Evolutionary conservation across 2,113 vertebrate genomes (phyloP), one percentile per base, ranked within the genome.

Genomic region (Cebus imitator): DNA sequence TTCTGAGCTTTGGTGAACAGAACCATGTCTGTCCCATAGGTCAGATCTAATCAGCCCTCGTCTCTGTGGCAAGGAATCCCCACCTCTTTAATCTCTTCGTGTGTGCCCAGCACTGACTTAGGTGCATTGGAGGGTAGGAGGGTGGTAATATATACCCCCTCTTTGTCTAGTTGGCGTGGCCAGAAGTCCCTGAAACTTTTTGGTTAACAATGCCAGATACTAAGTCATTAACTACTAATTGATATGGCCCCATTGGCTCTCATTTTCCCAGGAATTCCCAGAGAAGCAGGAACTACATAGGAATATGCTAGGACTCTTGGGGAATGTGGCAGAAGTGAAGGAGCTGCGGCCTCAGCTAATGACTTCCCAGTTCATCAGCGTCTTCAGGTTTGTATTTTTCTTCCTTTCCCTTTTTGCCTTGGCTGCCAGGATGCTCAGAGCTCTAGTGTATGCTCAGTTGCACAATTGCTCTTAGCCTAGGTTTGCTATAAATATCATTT

Each of bases 281-380:
- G 99, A 99, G 97, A 99, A 99, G 85, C 99, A 99, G 98, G 99
- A 99, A 92, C 99, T 99, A 43, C 99, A 99, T 93, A 99, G 99
- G 11, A 99, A 99, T 94, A 99, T 99, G 99, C 97, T 99, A 97
- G 99, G 99, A 4, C 99, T 99, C 43, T 79, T 99, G 97, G 99
- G 99, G 75, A 99, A 99, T 0, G 99, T 99, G 40, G 99, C 99
- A 0, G 99, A 99, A 94, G 99, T 99, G 94, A 99, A 98, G 95
- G 99, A 99, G 55, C 98, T 99, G 68, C 98, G 99, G 91, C 99
- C 99, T 0, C 99, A 99, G 96, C 99, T 99, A 40, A 99, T 99
- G 98, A 99, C 99, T 0, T 99, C 99, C 27, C 99, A 99, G 97
- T 99, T 99, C 98, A 99, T 99, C 98, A 99, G 98, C 3, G 99